Base-by-base conservation (phyloP, 2,888 invertebrate genomes). In the Catocala nupta region DNA sequence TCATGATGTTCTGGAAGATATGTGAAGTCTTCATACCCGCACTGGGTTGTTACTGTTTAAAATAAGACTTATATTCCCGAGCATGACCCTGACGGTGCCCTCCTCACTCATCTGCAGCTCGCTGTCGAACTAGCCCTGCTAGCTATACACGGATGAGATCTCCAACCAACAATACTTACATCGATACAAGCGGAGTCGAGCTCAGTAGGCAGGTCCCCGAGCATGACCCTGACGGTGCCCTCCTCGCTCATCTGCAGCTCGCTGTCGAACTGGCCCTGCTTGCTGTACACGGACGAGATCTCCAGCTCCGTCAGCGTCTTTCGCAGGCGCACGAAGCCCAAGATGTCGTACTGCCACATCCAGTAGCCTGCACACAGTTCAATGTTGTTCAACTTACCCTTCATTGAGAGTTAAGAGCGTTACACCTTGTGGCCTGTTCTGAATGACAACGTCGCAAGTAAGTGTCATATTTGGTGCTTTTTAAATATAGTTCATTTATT, bases 281-380 rank as follows among this genome's bases (percentile, higher is more conserved):
- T 72, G 43, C 65, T 67, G 81, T 85, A 85, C 51, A 91, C 70
- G 0, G 91, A 82, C 0, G 93, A 91, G 61, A 94, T 77, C 13
- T 90, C 89, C 25, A 93, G 73, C 5, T 74, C 69, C 1, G 70
- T 65, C 25, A 93, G 76, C 0, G 82, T 68, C 34, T 81, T 81
- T 62, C 93, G 87, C 11, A 94, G 86, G 0, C 92, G 87, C 10
- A 87, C 88, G 80, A 92, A 88, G 1, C 94, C 94, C 0, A 92
- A 72, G 9, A 94, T 50, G 72, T 94, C 94, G 84, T 93, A 92
- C 55, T 93, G 88, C 87, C 91, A 91, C 25, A 93, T 68, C 94
- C 94, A 93, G 79, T 94, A 93, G 2, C 94, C 93, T 94, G 77
- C 1, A 43, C 47, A 25, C 4, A 50, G 9, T 39, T 12, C 12